These are phyloP conservation scores for Prosopocoilus inquinatus DNA, from an alignment of 2,888 invertebrate genomes.

Conservation along the genomic window DNA sequence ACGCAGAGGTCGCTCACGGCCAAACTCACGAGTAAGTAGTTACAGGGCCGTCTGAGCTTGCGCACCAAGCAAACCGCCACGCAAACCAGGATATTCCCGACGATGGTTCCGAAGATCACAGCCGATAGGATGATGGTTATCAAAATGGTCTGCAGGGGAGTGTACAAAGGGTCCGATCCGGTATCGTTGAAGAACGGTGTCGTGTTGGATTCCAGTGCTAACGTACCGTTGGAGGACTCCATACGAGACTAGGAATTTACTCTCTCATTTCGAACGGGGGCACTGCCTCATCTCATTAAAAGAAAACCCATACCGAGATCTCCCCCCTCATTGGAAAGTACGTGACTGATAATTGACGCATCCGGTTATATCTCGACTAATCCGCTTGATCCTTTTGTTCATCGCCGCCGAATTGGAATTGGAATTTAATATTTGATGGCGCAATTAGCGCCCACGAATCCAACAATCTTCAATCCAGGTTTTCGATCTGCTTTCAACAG, in stretches of 20 bases:
- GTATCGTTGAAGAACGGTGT: constrained; percentile 36
- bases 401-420: too few relatives aligned
- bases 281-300: too few relatives aligned
- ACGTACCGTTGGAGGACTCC: constrained; percentile 46
- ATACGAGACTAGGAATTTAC: constrained; percentile 38
- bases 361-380: too few relatives aligned
- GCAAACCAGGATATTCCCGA: constrained; percentile 91
- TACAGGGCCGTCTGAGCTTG: constrained; percentile 84
- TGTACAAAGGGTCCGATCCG: constrained; percentile 27
- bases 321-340: too few relatives aligned
- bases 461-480: too few relatives aligned
- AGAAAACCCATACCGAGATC: too few relatives aligned
- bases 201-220: constrained; percentile 27
- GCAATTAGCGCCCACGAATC: too few relatives aligned
- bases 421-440: too few relatives aligned
- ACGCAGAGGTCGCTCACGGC: constrained; percentile 97
- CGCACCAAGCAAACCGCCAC: constrained; percentile 93
- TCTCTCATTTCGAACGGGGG: too few relatives aligned
- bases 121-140: constrained; percentile 71
- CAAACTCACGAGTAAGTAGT: constrained; percentile 88
- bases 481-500: too few relatives aligned
- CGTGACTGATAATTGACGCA: too few relatives aligned
- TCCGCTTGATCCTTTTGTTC: too few relatives aligned
- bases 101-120: constrained; percentile 76
- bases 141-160: constrained; percentile 58